phyloP scores from a whole-genome alignment of 1,140 invertebrate species.

The Dryas iulia region DNA sequence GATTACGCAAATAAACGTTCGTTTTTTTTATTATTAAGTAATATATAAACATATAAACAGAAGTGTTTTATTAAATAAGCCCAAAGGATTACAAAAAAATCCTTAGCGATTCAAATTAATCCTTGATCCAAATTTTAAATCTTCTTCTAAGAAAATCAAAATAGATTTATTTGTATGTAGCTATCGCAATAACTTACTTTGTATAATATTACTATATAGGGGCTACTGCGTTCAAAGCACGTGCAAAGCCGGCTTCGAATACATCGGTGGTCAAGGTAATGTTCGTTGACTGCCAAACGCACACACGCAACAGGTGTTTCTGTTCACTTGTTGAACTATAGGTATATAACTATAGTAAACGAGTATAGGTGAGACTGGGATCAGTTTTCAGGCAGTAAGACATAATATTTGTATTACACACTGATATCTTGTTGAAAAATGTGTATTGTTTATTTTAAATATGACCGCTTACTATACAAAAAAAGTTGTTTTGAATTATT shows the following conservation, averaged over 20 bases:
- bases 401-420: not conserved
- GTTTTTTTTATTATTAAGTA: no score
- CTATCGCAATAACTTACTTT: no score
- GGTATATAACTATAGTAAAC: not conserved
- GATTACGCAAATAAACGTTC: no score
- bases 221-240: not conserved
- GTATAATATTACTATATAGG: not conserved
- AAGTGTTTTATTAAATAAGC: no score
- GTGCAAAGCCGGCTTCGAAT: not conserved
- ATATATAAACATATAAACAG: no score
- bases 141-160: no score
- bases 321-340: not conserved
- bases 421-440: not conserved
- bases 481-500: not conserved
- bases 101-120: not conserved
- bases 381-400: not conserved
- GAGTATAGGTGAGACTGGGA: not conserved
- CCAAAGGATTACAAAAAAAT: no score
- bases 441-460: not conserved
- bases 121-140: not conserved
- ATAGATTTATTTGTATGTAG: no score
- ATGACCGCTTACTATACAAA: not conserved
- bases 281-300: not conserved
- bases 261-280: not conserved
- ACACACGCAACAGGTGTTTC: not conserved